phyloP scores from a whole-genome alignment of 1,140 invertebrate genomes.

The Aphidius gifuensis region DNA sequence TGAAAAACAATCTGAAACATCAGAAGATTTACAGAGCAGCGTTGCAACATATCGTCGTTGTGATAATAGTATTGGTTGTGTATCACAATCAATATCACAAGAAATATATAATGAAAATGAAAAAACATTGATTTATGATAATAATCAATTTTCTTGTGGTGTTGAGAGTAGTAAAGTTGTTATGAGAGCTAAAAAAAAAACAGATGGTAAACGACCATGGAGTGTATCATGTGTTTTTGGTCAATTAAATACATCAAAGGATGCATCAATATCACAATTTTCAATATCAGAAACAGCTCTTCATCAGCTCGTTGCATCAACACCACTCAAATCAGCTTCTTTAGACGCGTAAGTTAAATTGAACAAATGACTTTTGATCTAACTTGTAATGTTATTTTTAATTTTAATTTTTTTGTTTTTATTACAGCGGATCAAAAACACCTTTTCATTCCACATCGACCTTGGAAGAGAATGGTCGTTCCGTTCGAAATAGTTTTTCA shows the following conservation, averaged over 20 bases:
- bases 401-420: constrained; percentile 4
- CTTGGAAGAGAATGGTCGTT: constrained; percentile 47
- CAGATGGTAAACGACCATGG: constrained; percentile 68
- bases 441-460: constrained; percentile 51
- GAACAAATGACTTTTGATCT: neutral
- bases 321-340: constrained; percentile 45
- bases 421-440: constrained; percentile 41
- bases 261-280: constrained; percentile 56
- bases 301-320: constrained; percentile 61
- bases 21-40: constrained; percentile 69
- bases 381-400: neutral
- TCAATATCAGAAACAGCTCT: constrained; percentile 86
- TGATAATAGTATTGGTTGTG: constrained; percentile 44
- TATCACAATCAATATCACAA: constrained; percentile 60
- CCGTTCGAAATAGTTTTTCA: constrained; percentile 55
- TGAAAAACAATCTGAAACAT: constrained; percentile 65
- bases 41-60: constrained; percentile 60
- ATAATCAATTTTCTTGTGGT: constrained; percentile 27
- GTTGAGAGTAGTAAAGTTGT: constrained; percentile 47
- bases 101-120: constrained; percentile 55
- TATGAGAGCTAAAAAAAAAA: constrained; percentile 50
- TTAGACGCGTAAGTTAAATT: constrained; percentile 46
- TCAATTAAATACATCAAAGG: constrained; percentile 36
- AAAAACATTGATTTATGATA: constrained; percentile 39
- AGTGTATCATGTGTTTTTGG: constrained; percentile 75